phyloP scores from a whole-genome alignment of 2,113 vertebrate genomes.

The Philantomba maxwellii region DNA sequence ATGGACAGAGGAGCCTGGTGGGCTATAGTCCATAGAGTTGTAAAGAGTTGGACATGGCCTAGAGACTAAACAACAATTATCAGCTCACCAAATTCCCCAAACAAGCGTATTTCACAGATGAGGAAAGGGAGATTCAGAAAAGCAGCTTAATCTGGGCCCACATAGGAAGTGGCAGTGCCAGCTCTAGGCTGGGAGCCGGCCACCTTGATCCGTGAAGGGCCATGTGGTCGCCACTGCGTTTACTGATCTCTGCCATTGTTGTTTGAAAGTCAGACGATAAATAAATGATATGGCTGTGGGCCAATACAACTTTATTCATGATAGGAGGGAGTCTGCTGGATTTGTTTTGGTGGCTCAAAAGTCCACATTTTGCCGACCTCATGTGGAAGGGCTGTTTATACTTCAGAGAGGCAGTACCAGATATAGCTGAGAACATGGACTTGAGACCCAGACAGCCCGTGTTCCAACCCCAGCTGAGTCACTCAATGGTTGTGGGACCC shows the following conservation, averaged over 20 bases:
- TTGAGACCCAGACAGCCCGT: not conserved
- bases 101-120: not conserved
- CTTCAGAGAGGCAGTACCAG: not conserved
- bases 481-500: not conserved
- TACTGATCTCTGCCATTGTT: no score
- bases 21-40: not conserved
- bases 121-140: not conserved
- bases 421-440: not conserved
- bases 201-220: not conserved
- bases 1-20: not conserved
- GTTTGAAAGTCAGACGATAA: not conserved
- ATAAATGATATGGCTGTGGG: not conserved
- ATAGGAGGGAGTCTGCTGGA: no score
- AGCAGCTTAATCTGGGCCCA: not conserved
- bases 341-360: not conserved
- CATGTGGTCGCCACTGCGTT: not conserved
- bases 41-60: not conserved
- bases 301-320: not conserved
- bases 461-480: not conserved
- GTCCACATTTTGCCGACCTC: not conserved
- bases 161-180: not conserved
- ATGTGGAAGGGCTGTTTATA: not conserved
- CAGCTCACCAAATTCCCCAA: not conserved
- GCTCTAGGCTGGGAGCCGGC: no score
- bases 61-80: not conserved